Evolutionary conservation across 92 coral and sea anemone species (phyloP).

Genomic region (Palythoa caribaeorum): DNA sequence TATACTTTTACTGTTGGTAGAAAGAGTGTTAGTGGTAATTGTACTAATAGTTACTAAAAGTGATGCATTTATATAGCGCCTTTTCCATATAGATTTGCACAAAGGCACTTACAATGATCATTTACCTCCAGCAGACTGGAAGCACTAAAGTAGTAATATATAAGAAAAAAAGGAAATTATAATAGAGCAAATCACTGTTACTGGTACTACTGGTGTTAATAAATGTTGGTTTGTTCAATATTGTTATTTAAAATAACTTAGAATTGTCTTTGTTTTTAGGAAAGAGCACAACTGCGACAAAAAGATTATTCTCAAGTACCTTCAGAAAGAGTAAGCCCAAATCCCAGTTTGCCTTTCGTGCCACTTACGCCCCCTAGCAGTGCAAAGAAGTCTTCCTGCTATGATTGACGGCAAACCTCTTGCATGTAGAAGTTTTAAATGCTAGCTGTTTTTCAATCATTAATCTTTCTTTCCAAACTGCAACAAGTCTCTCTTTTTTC

Average conservation of each 20-base stretch:
- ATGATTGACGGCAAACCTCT: background rate
- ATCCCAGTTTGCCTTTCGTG: slow-evolving; percentile 71
- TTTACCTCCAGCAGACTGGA: too few species aligned
- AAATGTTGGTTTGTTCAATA: background rate
- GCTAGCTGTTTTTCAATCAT: background rate
- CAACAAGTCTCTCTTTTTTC: too few species aligned
- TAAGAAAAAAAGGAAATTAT: too few species aligned
- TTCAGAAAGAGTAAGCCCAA: slow-evolving; percentile 62
- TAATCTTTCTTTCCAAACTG: background rate
- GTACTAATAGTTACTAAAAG: too few species aligned
- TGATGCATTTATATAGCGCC: too few species aligned
- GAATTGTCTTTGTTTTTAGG: slow-evolving; percentile 52
- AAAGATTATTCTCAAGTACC: slow-evolving; percentile 39
- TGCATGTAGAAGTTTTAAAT: background rate
- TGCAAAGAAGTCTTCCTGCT: slow-evolving; percentile 71
- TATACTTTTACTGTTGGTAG: too few species aligned
- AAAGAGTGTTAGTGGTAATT: too few species aligned
- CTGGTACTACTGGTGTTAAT: too few species aligned
- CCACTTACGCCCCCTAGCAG: slow-evolving; percentile 98
- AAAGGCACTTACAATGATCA: too few species aligned
- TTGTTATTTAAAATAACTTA: background rate
- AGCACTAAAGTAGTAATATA: too few species aligned
- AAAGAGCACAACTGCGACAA: slow-evolving; percentile 75
- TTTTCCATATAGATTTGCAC: too few species aligned
- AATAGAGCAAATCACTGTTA: too few species aligned